Base-by-base conservation (phyloP, 2,888 invertebrate species). In the Aplocera efformata region DNA sequence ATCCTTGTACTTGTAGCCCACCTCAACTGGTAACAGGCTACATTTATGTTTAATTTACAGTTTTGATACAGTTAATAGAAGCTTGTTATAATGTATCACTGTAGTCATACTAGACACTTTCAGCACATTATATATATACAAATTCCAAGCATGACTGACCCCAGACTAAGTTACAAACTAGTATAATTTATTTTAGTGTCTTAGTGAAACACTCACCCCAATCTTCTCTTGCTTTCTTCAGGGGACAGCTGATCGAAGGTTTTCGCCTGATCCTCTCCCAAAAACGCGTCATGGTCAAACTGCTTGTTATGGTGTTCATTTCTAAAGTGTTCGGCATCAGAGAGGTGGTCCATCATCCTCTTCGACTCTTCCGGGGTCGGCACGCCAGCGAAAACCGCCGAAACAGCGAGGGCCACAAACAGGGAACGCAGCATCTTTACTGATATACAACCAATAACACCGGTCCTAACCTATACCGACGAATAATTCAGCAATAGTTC, bases 261-360 rank as follows among this genome's bases (percentile, higher is more conserved):
- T 70, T 96, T 96, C 0, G 98, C 96, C 58, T 93, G 92, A 53
- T 97, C 96, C 70, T 97, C 96, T 0, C 99, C 99, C 7, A 99
- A 89, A 75, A 99, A 99, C 0, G 98, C 98, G 72, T 99, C 98
- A 70, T 99, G 99, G 70, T 99, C 99, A 72, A 96, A 99, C 54
- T 97, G 95, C 32, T 93, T 88, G 76, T 98, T 96, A 63, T 97
- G 97, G 46, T 94, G 92, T 13, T 93, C 94, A 53, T 94, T 92
- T 50, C 91, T 90, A 60, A 91, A 96, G 69, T 98, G 98, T 51
- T 94, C 93, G 36, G 92, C 90, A 51, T 95, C 93, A 50, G 94
- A 94, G 3, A 96, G 86, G 67, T 94, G 89, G 52, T 94, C 92
- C 61, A 92, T 78, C 9, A 92, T 81, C 43, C 92, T 82, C 48